Conservation (phyloP, 2,888 invertebrate species). For the Pollenia amentaria region DNA sequence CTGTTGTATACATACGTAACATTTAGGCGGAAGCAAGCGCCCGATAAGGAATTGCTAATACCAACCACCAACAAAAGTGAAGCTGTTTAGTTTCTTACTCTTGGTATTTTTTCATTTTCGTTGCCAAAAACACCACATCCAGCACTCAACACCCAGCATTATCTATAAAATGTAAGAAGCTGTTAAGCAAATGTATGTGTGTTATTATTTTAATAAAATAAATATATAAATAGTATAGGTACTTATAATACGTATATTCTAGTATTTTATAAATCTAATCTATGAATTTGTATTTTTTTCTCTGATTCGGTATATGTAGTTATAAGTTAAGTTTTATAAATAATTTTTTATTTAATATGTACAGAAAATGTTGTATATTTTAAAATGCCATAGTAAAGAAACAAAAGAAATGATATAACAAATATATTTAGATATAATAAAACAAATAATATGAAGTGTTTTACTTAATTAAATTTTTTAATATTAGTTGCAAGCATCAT, state of each 20-base stretch:
- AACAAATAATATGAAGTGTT: neutral
- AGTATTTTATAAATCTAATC: conserved; percentile 34
- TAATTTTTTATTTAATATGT: conserved; percentile 37
- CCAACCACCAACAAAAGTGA: conserved; percentile 78
- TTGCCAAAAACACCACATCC: conserved; percentile 46
- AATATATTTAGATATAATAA: conserved; percentile 40
- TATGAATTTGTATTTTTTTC: conserved; percentile 44
- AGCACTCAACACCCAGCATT: conserved; percentile 29
- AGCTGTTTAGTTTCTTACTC: conserved; percentile 77
- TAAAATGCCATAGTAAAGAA: conserved; percentile 61
- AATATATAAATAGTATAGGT: neutral
- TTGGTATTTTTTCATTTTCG: conserved; percentile 22
- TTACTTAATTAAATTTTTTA: conserved; percentile 1
- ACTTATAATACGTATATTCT: neutral
- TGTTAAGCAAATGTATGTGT: conserved; percentile 29
- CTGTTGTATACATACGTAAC: conserved; percentile 94
- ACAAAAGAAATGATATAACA: conserved; percentile 7
- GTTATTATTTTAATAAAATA: conserved; percentile 15
- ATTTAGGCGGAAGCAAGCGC: conserved; percentile 86
- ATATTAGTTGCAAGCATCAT: no score
- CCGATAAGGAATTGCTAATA: conserved; percentile 82
- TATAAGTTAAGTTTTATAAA: conserved; percentile 55
- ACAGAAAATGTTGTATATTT: conserved; percentile 24
- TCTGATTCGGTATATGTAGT: conserved; percentile 50
- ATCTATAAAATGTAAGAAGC: conserved; percentile 22